These are phyloP conservation scores for Drosophila austrosaltans DNA, from an alignment of 2,888 invertebrate species.

Conservation along the genomic window DNA sequence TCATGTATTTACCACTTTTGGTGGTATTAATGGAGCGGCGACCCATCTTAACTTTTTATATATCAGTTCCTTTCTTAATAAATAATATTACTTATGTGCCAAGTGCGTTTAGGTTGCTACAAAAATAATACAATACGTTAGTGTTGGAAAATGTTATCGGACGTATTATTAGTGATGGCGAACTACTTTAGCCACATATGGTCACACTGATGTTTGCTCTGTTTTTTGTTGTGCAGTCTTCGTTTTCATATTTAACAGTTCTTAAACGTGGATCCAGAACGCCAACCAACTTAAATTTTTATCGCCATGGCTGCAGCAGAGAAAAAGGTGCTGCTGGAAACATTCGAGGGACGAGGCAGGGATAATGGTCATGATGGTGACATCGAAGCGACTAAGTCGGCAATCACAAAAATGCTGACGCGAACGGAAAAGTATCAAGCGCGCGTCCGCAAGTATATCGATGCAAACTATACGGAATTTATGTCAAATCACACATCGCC, in stretches of 20 bases:
- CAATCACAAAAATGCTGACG: conserved; percentile 74
- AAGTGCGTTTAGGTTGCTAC: not conserved
- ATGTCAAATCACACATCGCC: conserved; percentile 80
- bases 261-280: not conserved
- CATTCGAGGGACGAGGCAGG: conserved; percentile 31
- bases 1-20: conserved; percentile 99
- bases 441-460: conserved; percentile 80
- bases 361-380: conserved; percentile 26
- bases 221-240: not conserved
- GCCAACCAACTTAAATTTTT: not conserved
- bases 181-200: not conserved
- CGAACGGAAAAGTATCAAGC: conserved; percentile 81
- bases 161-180: not conserved
- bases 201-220: not conserved
- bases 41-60: conserved; percentile 87
- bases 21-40: conserved; percentile 99
- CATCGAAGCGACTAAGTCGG: conserved; percentile 72
- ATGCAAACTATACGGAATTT: conserved; percentile 82
- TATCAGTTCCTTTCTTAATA: not conserved
- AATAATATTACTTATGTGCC: not conserved
- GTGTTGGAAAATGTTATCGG: not conserved
- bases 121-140: not conserved
- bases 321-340: conserved; percentile 40
- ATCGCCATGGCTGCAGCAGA: conserved; percentile 20
- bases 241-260: not conserved